Percentiles rank a stretch among this genome's conserved stretches.
Conservation (phyloP, 2,888 invertebrate genomes). For the Polymixis flavicincta region DNA sequence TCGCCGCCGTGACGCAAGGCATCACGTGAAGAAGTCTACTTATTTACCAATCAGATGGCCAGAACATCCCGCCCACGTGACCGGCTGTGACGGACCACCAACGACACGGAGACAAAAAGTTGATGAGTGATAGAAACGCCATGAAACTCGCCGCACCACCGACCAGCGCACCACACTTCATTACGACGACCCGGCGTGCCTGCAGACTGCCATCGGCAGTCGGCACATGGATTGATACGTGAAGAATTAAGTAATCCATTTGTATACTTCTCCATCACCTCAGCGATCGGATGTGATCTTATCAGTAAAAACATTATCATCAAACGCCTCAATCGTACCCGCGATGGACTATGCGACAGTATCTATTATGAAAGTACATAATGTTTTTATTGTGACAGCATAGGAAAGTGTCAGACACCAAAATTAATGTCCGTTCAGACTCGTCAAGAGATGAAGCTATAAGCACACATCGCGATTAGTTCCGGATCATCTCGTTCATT, state of each 20-base stretch:
- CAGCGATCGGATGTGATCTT: not conserved
- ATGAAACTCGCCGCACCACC: conserved; percentile 35
- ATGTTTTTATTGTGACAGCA: not conserved
- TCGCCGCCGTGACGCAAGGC: conserved; percentile 16
- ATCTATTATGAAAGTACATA: not conserved
- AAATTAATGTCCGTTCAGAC: not conserved
- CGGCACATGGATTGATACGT: not conserved
- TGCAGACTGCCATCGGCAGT: too few relatives aligned
- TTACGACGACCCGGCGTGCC: conserved; percentile 6
- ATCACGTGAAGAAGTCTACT: not conserved
- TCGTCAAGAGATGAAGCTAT: conserved; percentile 18
- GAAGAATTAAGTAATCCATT: not conserved
- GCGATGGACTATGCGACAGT: too few relatives aligned
- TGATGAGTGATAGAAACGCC: conserved; percentile 47
- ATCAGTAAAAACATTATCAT: not conserved
- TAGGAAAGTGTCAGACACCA: not conserved
- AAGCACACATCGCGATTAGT: conserved; percentile 18
- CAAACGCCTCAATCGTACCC: not conserved
- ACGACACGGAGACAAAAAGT: conserved; percentile 55
- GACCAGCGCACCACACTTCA: not conserved
- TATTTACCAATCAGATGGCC: conserved; percentile 13
- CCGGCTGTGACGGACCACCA: conserved; percentile 45
- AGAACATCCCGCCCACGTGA: not conserved
- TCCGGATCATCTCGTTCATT: conserved; percentile 23
- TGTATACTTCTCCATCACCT: too few relatives aligned